phyloP scores from a whole-genome alignment of 2,797 vertebrate genomes.

The Chloroceryle inda region DNA sequence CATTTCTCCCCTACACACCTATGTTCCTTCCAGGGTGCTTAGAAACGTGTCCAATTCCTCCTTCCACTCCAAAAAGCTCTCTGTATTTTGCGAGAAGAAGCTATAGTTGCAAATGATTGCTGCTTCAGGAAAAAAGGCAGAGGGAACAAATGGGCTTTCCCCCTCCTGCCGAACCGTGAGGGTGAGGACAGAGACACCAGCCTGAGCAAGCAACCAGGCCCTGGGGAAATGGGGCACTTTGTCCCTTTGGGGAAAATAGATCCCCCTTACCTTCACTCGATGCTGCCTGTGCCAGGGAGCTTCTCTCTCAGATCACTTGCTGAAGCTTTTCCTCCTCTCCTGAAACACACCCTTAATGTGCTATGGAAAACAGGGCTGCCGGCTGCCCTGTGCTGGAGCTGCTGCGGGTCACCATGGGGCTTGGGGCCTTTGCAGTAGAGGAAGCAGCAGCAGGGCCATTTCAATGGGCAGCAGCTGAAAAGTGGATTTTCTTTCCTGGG shows the following conservation, averaged over 20 bases:
- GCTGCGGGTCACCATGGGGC: accelerated
- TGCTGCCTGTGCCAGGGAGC: neutral
- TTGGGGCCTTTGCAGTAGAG: accelerated
- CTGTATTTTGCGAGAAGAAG: neutral
- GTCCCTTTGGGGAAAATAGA: neutral
- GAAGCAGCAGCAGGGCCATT: neutral
- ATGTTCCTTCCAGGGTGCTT: neutral
- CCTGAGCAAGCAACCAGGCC: neutral
- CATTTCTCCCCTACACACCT: neutral
- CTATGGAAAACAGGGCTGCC: accelerated
- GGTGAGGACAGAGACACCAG: neutral
- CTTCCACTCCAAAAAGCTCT: neutral
- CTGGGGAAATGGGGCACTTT: neutral
- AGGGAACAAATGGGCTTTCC: neutral
- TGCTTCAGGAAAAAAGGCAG: neutral
- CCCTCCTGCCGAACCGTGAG: neutral
- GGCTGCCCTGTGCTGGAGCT: neutral
- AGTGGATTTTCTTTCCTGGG: neutral
- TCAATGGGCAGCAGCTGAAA: neutral
- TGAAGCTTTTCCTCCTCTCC: neutral
- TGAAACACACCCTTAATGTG: accelerated
- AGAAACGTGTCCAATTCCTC: neutral
- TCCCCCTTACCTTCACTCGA: neutral
- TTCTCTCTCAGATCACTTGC: neutral
- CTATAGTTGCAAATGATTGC: neutral